A percentile compares a stretch with the other conserved stretches of the same genome.
Evolutionary conservation across 2,797 vertebrate genomes (phyloP).

Genomic region (Pseudochaenichthys georgianus): DNA sequence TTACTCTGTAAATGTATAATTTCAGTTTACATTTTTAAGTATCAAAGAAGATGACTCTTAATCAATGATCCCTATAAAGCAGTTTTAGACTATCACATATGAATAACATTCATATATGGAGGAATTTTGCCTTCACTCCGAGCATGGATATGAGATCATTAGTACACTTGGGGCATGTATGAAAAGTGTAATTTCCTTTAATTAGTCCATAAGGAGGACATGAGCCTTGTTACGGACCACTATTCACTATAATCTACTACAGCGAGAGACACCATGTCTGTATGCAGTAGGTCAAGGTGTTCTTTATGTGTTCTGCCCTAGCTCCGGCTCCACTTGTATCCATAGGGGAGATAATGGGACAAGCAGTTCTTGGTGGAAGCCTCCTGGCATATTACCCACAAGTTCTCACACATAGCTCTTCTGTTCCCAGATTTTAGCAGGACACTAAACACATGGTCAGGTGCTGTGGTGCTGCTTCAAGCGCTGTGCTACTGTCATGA

Average conservation of each 20-base stretch:
- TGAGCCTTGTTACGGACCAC: conserved; percentile 27
- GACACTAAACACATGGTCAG: conserved; percentile 64
- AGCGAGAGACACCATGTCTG: conserved; percentile 46
- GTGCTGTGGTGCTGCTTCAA: conserved; percentile 53
- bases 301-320: conserved; percentile 31
- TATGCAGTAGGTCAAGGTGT: conserved; percentile 52
- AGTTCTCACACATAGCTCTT: conserved; percentile 48
- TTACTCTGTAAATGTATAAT: neutral
- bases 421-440: conserved; percentile 58
- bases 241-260: conserved; percentile 25
- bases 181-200: conserved; percentile 67
- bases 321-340: conserved; percentile 33
- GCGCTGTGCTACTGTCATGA: conserved; percentile 39
- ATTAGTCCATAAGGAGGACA: conserved; percentile 66
- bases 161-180: conserved; percentile 53
- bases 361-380: conserved; percentile 43
- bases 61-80: neutral
- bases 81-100: conserved; percentile 2
- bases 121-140: conserved; percentile 18
- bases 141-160: conserved; percentile 44
- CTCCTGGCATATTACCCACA: conserved; percentile 55
- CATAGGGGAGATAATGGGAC: conserved; percentile 44
- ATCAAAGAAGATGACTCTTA: neutral
- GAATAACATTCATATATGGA: neutral
- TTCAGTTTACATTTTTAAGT: neutral